phyloP scores from a whole-genome alignment of 2,797 vertebrate genomes.

The Brotula barbata region DNA sequence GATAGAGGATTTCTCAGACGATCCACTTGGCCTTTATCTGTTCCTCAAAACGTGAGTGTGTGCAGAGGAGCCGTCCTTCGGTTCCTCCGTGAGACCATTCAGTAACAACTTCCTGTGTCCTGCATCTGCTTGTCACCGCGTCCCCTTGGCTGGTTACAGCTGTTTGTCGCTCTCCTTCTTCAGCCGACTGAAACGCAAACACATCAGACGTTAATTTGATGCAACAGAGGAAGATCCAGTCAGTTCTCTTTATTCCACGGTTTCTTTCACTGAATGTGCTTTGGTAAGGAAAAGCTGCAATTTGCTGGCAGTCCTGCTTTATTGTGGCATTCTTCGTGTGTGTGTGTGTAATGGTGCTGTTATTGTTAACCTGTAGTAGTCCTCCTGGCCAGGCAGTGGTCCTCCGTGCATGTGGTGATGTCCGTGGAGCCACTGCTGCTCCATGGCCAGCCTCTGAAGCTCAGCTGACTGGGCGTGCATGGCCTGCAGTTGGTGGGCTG shows the following conservation, averaged over 20 bases:
- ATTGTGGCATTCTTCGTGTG: too few species aligned
- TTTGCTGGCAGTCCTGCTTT: too few species aligned
- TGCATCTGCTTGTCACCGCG: conserved; percentile 57
- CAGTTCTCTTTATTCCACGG: neutral
- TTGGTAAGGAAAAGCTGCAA: too few species aligned
- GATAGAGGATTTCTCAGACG: conserved; percentile 77
- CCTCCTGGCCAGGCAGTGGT: conserved; percentile 96
- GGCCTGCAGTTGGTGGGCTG: conserved; percentile 97
- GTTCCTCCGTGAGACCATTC: conserved; percentile 75
- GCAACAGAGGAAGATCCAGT: neutral
- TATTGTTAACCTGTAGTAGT: conserved; percentile 92
- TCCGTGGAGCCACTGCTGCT: conserved; percentile 98
- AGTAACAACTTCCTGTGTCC: conserved; percentile 77
- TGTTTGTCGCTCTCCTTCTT: conserved; percentile 99
- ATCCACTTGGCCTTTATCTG: conserved; percentile 80
- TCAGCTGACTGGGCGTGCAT: conserved; percentile 99
- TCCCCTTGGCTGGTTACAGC: conserved; percentile 81
- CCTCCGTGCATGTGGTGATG: conserved; percentile 99
- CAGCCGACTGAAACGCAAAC: conserved; percentile 87
- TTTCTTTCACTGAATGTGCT: too few species aligned
- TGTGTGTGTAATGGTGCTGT: too few species aligned
- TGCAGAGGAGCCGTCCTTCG: conserved; percentile 69
- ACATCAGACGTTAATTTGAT: conserved; percentile 13
- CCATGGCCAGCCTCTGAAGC: conserved; percentile 97
- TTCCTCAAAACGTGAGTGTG: conserved; percentile 79